Conservation (phyloP, 2,888 invertebrate species). For the Athripsodes cinereus region DNA sequence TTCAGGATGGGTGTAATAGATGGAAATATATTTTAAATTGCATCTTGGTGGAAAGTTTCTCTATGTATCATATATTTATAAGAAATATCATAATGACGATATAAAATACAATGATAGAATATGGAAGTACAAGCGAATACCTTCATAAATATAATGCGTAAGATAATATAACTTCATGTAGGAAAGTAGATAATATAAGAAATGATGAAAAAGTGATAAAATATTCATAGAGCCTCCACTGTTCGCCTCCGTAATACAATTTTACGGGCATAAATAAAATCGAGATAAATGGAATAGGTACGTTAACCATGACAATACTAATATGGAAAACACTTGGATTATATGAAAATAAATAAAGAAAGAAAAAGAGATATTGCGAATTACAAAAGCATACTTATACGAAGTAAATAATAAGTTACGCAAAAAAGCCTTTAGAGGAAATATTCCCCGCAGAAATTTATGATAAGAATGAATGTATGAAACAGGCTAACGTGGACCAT, state of each 20-base stretch:
- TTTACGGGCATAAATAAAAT: background rate
- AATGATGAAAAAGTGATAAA: background rate
- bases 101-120: background rate
- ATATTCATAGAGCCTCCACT: background rate
- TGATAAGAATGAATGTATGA: conserved; percentile 16
- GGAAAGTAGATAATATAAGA: background rate
- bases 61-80: background rate
- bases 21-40: no score
- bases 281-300: background rate
- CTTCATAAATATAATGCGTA: background rate
- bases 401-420: conserved; percentile 6
- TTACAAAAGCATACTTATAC: background rate
- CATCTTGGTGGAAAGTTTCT: no score
- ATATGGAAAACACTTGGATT: background rate
- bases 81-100: background rate
- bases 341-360: background rate
- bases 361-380: background rate
- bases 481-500: conserved; percentile 16
- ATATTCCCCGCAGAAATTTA: conserved; percentile 14
- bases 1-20: no score
- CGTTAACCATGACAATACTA: background rate
- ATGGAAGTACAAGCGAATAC: background rate
- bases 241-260: background rate
- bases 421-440: conserved; percentile 10
- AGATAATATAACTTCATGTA: background rate